Base-by-base conservation (phyloP, 2,797 vertebrate genomes). In the Pampus argenteus region DNA sequence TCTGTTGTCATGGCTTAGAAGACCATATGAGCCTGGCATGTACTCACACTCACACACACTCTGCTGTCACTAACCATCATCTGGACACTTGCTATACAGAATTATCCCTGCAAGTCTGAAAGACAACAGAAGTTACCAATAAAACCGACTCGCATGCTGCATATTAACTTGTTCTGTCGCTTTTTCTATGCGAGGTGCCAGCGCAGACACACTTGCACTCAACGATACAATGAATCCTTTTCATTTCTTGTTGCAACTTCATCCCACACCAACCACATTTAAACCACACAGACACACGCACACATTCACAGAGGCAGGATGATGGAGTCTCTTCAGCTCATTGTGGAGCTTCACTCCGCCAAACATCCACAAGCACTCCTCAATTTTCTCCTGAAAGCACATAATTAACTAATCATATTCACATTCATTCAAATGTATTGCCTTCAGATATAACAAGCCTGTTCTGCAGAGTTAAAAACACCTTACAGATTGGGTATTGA, bases 371-470 rank as follows among this genome's bases (percentile, higher is more conserved):
- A 8, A 73, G 64, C 54, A 2, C 72, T 74, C 54, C 78, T 84
- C 80, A 70, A 69, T 86, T 86, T 84, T 64, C 70, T 63, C 72
- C 68, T 89, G 79, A 92, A 91, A 90, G 88, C 84, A 71, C 76
- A 50, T 88, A 79, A 88, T 90, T 89, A 89, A 89, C 81, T 88
- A 90, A 91, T 91, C 86, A 88, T 71, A 49, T 79, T 84, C 74
- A 49, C 72, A 88, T 91, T 88, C 77, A 92, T 77, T 81, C 5
- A 2, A 62, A 81, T 83, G 28, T 75, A 81, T 79, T 69, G 75
- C 76, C 54, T 84, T 84, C 26, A 71, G 74, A 75, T 88, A 70
- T 62, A 81, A 79, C 49, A n/a, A 44, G 63, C 48, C 14, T n/a
- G 17, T 50, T 70, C 68, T 69, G 29, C 50, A 1, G 36, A 52